These are phyloP conservation scores for Anas flavirostris DNA, from an alignment of 2,797 vertebrate genomes.

Conservation along the genomic window DNA sequence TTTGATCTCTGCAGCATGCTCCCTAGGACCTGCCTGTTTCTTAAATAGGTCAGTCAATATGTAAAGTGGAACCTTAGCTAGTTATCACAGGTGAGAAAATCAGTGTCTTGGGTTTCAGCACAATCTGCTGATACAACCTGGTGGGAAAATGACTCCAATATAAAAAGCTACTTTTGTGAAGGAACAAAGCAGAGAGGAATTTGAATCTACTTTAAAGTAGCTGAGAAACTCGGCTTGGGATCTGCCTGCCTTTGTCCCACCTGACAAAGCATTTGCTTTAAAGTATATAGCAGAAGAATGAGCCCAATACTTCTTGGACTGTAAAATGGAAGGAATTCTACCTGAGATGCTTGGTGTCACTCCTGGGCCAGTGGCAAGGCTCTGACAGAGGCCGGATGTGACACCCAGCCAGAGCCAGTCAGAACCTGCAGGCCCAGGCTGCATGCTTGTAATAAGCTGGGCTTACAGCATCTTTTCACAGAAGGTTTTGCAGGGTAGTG, in stretches of 20 bases:
- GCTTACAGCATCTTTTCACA: background rate
- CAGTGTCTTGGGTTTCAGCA: conserved; percentile 14
- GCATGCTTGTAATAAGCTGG: background rate
- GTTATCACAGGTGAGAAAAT: background rate
- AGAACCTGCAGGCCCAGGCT: background rate
- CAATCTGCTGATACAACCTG: conserved; percentile 6
- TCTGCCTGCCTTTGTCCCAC: background rate
- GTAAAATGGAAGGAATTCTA: background rate
- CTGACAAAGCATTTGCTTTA: background rate
- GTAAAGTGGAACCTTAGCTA: conserved; percentile 14
- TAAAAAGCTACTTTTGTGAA: conserved; percentile 45
- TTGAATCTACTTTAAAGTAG: conserved; percentile 17
- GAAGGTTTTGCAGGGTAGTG: background rate
- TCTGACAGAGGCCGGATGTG: background rate
- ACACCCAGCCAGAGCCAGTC: background rate
- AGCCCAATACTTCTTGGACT: background rate
- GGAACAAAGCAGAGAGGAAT: conserved; percentile 44
- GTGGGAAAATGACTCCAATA: conserved; percentile 5
- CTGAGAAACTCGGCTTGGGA: background rate
- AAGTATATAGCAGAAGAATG: background rate
- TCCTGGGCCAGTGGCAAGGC: background rate
- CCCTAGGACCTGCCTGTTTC: background rate
- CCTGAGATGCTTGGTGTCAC: fast-evolving
- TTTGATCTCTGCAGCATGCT: background rate
- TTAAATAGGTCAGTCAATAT: conserved; percentile 74